phyloP scores from a whole-genome alignment of 2,888 invertebrate species.

The Phorcus lineatus region DNA sequence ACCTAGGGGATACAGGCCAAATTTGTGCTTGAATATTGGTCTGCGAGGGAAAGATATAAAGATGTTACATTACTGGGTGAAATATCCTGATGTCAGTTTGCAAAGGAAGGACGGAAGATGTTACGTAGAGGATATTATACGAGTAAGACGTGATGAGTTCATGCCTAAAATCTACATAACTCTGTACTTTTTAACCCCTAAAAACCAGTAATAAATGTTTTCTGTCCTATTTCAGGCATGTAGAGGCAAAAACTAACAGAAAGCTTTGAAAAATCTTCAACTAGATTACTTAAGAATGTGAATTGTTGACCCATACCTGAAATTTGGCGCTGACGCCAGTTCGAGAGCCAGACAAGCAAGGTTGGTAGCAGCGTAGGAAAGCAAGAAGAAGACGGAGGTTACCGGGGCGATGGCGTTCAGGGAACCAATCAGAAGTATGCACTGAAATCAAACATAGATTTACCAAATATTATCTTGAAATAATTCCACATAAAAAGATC shows the following conservation, averaged over 20 bases:
- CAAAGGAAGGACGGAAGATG: too few relatives aligned
- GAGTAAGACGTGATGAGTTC: too few relatives aligned
- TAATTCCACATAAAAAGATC: background rate
- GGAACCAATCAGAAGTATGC: constrained; percentile 92
- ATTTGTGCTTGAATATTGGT: constrained; percentile 95
- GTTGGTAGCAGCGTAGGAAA: constrained; percentile 97
- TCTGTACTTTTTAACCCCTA: too few relatives aligned
- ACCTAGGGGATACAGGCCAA: too few relatives aligned
- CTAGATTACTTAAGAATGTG: too few relatives aligned
- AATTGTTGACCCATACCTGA: constrained; percentile 80
- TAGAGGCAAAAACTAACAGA: too few relatives aligned
- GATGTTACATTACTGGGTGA: background rate
- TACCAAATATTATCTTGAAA: background rate
- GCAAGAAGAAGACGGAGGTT: constrained; percentile 95
- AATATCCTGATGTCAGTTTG: too few relatives aligned
- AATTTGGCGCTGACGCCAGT: constrained; percentile 97
- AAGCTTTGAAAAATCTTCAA: too few relatives aligned
- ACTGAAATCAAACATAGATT: constrained; percentile 67
- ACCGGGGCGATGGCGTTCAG: constrained; percentile 96
- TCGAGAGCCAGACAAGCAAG: constrained; percentile 96
- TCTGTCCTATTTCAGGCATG: too few relatives aligned
- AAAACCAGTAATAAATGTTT: too few relatives aligned
- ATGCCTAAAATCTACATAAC: too few relatives aligned
- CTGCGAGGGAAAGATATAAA: constrained; percentile 78
- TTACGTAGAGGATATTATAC: too few relatives aligned